Conservation (phyloP, 2,797 vertebrate genomes). For the Cuculus canorus region DNA sequence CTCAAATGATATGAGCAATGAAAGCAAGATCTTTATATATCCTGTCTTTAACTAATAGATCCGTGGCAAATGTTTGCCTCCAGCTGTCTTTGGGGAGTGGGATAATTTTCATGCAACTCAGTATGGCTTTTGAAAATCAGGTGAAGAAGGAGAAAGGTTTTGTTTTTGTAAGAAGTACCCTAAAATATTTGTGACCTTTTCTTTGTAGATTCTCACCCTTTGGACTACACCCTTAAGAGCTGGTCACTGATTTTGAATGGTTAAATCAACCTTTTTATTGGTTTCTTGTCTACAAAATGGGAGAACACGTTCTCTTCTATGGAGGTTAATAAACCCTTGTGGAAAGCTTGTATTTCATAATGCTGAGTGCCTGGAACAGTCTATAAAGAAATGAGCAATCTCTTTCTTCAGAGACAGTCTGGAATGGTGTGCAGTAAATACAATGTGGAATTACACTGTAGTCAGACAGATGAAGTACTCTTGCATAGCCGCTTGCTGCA, state of each 20-base stretch:
- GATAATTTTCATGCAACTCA: not conserved
- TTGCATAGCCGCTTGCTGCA: not conserved
- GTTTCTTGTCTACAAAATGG: not conserved
- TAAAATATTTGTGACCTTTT: slow-evolving; percentile 12
- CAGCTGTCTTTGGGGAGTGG: not conserved
- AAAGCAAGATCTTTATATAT: not conserved
- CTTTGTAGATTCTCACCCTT: not conserved
- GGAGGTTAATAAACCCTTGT: slow-evolving; percentile 19
- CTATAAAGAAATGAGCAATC: not conserved
- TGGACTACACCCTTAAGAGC: not conserved
- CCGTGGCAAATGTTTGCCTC: not conserved
- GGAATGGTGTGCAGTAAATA: not conserved
- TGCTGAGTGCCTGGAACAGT: not conserved
- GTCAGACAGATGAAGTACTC: not conserved
- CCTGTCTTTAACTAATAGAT: not conserved
- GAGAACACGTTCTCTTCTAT: not conserved
- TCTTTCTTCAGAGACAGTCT: not conserved
- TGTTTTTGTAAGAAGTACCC: not conserved
- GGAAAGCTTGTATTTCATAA: slow-evolving; percentile 10
- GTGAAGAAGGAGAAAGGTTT: not conserved
- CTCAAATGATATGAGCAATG: not conserved
- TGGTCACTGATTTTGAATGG: slow-evolving; percentile 3
- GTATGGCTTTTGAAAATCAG: not conserved
- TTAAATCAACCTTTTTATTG: slow-evolving; percentile 9
- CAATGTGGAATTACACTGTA: not conserved